These are phyloP conservation scores for Meloidogyne floridensis DNA, from an alignment of 1,140 invertebrate genomes.

Conservation along the genomic window DNA sequence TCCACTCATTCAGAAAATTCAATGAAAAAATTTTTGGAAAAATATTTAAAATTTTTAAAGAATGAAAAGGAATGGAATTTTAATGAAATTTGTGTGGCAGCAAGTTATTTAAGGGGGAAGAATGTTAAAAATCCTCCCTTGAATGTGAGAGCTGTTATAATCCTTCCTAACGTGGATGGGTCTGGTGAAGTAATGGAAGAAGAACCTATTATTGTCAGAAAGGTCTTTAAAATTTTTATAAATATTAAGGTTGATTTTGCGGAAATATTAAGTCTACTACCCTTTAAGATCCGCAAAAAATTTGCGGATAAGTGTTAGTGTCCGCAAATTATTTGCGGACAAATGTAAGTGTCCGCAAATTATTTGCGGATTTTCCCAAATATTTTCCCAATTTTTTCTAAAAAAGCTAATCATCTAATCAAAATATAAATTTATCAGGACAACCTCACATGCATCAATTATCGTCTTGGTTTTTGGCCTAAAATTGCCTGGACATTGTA, in stretches of 20 bases:
- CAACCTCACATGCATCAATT: neutral
- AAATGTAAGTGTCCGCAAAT: too few relatives aligned
- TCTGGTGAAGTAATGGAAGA: neutral
- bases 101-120: neutral
- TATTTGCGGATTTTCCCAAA: too few relatives aligned
- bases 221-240: neutral
- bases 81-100: neutral
- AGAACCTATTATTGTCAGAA: neutral
- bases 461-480: neutral
- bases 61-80: neutral
- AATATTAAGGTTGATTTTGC: too few relatives aligned
- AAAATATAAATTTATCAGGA: neutral
- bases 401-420: too few relatives aligned
- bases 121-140: neutral
- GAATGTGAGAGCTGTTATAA: neutral
- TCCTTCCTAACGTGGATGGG: neutral
- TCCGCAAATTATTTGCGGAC: too few relatives aligned
- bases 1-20: conserved; percentile 45
- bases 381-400: too few relatives aligned
- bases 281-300: too few relatives aligned
- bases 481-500: neutral
- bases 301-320: too few relatives aligned
- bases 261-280: too few relatives aligned
- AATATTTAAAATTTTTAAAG: neutral
- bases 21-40: conserved; percentile 18